These are phyloP conservation scores for Syrrhaptes paradoxus DNA, from an alignment of 2,113 vertebrate genomes.

Conservation along the genomic window DNA sequence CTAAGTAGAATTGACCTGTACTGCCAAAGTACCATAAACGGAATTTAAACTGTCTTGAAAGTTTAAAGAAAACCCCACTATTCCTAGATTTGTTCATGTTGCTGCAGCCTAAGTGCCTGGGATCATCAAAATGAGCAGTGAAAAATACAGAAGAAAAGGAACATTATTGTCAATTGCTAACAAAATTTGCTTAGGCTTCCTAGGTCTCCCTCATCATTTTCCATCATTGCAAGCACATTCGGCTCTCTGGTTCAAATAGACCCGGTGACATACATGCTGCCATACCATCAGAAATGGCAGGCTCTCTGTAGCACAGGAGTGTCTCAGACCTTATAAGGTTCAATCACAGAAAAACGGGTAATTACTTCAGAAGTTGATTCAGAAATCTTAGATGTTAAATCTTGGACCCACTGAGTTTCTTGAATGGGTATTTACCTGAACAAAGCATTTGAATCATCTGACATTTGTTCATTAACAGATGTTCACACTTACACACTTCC, in stretches of 20 bases:
- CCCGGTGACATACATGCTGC: accelerated
- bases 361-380: background rate
- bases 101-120: background rate
- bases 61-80: background rate
- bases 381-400: background rate
- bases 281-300: background rate
- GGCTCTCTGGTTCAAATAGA: background rate
- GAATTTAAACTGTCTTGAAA: background rate
- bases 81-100: background rate
- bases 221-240: background rate
- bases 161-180: background rate
- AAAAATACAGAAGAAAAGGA: background rate
- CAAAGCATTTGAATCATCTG: background rate
- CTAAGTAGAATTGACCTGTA: background rate
- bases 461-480: background rate
- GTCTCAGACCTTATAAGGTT: background rate
- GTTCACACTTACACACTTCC: background rate
- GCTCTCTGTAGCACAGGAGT: background rate
- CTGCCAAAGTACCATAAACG: background rate
- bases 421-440: background rate
- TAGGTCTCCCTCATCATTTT: background rate
- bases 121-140: background rate
- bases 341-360: background rate
- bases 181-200: background rate
- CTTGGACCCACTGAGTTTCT: background rate